phyloP scores from a whole-genome alignment of 2,113 vertebrate genomes.

The Oncorhynchus gorbuscha region DNA sequence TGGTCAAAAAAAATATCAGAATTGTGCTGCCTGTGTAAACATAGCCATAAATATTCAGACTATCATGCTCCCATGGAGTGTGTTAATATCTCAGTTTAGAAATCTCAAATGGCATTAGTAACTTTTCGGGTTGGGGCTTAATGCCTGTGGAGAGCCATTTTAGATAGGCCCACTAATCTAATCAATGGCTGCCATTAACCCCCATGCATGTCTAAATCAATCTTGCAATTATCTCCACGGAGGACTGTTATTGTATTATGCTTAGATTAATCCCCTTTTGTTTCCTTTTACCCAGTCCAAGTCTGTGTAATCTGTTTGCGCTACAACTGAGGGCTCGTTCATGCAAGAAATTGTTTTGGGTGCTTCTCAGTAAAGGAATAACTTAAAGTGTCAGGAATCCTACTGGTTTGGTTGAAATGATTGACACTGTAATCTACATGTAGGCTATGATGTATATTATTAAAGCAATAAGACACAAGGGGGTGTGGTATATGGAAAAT shows the following conservation, averaged over 20 bases:
- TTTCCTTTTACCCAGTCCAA: constrained; percentile 25
- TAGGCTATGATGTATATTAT: constrained; percentile 40
- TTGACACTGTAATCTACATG: constrained; percentile 50
- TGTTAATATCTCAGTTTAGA: constrained; percentile 11
- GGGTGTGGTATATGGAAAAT: no score
- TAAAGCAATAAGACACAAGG: constrained; percentile 24
- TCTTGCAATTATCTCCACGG: constrained; percentile 55
- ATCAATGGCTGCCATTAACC: constrained; percentile 52
- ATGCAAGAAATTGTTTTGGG: constrained; percentile 71
- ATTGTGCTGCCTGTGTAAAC: no score
- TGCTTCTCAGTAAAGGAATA: constrained; percentile 49
- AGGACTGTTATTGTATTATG: constrained; percentile 42
- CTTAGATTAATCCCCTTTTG: constrained; percentile 11
- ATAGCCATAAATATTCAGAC: neutral
- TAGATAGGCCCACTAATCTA: constrained; percentile 29
- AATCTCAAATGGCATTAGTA: constrained; percentile 3
- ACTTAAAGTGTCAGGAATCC: constrained; percentile 28
- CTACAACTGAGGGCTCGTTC: constrained; percentile 56
- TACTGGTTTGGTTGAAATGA: constrained; percentile 49
- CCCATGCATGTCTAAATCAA: constrained; percentile 45
- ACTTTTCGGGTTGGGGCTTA: constrained; percentile 8
- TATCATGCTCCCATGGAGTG: neutral
- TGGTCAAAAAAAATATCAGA: no score
- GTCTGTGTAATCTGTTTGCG: constrained; percentile 44
- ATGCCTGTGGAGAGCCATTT: constrained; percentile 29